Conservation (phyloP, 1,140 invertebrate genomes). For the Rhynchophorus ferrugineus region DNA sequence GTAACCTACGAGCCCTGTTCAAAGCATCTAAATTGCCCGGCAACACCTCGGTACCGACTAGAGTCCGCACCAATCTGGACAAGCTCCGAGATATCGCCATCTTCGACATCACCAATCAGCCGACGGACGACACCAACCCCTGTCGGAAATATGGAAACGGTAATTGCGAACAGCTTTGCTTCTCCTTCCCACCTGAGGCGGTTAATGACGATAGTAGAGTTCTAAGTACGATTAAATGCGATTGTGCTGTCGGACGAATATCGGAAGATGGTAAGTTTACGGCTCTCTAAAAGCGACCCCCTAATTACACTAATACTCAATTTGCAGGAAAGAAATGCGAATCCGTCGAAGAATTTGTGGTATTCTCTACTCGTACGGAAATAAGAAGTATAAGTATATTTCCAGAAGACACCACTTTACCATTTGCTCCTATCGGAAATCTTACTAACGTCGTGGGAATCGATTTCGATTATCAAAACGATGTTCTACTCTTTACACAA, state of each 20-base stretch:
- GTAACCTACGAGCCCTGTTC: conserved; percentile 83
- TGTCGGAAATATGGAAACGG: conserved; percentile 67
- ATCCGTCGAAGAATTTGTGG: conserved; percentile 76
- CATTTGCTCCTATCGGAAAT: conserved; percentile 81
- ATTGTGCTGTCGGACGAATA: conserved; percentile 81
- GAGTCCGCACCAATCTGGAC: conserved; percentile 72
- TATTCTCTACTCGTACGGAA: conserved; percentile 88
- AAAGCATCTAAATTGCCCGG: conserved; percentile 72
- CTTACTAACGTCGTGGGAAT: conserved; percentile 94
- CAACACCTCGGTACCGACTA: conserved; percentile 57
- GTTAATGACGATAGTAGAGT: conserved; percentile 21
- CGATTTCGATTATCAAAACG: conserved; percentile 89
- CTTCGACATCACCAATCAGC: conserved; percentile 82
- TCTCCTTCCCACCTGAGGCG: conserved; percentile 69
- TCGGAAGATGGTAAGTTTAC: conserved; percentile 40
- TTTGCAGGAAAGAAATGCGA: conserved; percentile 58
- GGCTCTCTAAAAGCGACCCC: conserved; percentile 34
- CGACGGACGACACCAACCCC: conserved; percentile 68
- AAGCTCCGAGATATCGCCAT: conserved; percentile 84
- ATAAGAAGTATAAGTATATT: conserved; percentile 80
- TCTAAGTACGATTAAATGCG: conserved; percentile 61
- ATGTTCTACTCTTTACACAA: conserved; percentile 83
- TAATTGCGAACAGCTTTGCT: conserved; percentile 92
- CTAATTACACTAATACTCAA: neutral
- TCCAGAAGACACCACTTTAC: conserved; percentile 68